Evolutionary conservation across 2,797 vertebrate genomes (phyloP).

Genomic region (Micrastur ruficollis): DNA sequence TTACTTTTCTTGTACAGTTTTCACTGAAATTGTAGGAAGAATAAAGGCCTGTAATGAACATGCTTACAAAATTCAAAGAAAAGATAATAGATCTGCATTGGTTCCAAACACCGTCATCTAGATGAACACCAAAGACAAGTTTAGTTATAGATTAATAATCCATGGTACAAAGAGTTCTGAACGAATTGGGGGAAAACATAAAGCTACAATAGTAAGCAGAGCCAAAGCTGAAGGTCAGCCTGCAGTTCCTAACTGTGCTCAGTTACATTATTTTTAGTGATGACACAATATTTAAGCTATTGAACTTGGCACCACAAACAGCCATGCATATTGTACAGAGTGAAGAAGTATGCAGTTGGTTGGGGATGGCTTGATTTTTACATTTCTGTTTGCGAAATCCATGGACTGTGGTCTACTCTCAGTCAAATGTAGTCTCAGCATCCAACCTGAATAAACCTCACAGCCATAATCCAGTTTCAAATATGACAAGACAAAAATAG

Average conservation of each 20-base stretch:
- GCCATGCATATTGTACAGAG: background rate
- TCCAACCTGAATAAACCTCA: background rate
- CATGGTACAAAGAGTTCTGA: constrained; percentile 81
- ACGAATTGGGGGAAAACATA: constrained; percentile 77
- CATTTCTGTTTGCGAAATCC: background rate
- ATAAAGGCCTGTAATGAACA: background rate
- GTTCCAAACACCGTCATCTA: constrained; percentile 72
- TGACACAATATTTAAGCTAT: background rate
- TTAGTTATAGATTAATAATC: constrained; percentile 88
- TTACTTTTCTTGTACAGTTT: background rate
- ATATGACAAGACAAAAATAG: background rate
- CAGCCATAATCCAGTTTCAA: background rate
- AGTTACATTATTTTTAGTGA: background rate
- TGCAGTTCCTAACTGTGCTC: background rate
- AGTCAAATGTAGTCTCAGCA: background rate
- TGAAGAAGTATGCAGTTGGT: background rate
- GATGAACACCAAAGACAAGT: constrained; percentile 78
- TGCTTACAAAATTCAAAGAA: background rate
- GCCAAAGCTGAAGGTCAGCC: constrained; percentile 51
- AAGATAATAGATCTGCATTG: constrained; percentile 74
- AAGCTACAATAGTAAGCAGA: constrained; percentile 68
- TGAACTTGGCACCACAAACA: constrained; percentile 11
- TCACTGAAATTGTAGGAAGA: background rate
- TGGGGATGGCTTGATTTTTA: background rate
- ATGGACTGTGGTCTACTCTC: background rate